Conservation (phyloP, 2,797 vertebrate genomes). For the Cirrhinus mrigala region DNA sequence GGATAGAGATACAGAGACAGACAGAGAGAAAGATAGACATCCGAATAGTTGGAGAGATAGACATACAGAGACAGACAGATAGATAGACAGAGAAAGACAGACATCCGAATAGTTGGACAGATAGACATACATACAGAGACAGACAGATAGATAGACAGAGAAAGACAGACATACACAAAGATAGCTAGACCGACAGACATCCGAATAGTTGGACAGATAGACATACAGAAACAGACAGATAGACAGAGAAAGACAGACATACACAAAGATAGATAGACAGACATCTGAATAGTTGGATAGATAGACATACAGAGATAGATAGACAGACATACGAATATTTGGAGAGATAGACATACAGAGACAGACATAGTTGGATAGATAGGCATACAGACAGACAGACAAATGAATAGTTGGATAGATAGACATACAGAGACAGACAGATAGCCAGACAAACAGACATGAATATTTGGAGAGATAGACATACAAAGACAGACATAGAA, state of each 20-base stretch:
- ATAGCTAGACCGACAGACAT: not conserved
- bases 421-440: fast-evolving
- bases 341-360: too few relatives aligned
- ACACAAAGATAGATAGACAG: fast-evolving
- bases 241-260: not conserved
- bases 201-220: not conserved
- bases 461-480: not conserved
- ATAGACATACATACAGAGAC: not conserved
- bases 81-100: not conserved
- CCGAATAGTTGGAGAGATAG: not conserved
- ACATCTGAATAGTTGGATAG: not conserved
- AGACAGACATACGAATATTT: not conserved
- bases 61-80: not conserved
- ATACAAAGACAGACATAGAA: not conserved
- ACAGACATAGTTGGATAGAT: not conserved
- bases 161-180: too few relatives aligned
- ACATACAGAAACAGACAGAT: not conserved
- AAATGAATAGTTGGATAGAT: too few relatives aligned
- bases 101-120: not conserved
- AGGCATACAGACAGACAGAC: too few relatives aligned
- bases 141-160: too few relatives aligned
- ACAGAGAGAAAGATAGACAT: not conserved
- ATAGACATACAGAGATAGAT: not conserved
- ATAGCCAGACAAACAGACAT: not conserved
- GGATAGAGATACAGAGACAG: not conserved